Conservation (phyloP, 2,888 invertebrate species). For the Glyphotaelius pellucidus region DNA sequence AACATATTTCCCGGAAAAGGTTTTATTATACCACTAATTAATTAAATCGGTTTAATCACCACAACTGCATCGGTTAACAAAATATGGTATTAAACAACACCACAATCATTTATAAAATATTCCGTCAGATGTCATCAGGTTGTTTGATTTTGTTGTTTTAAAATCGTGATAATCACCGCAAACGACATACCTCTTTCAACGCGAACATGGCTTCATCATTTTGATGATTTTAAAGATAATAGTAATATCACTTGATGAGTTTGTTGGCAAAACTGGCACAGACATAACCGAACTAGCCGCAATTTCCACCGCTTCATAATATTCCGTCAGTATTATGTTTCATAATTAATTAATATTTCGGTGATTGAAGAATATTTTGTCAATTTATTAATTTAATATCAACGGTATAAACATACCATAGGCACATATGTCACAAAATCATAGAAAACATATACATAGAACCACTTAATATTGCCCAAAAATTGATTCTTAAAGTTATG, state of each 20-base stretch:
- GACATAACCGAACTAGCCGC: background rate
- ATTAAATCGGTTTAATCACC: background rate
- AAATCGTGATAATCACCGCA: background rate
- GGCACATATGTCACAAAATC: too few species aligned
- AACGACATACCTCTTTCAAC: background rate
- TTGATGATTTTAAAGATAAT: background rate
- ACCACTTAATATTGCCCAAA: too few species aligned
- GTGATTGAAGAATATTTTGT: background rate
- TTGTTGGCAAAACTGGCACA: background rate
- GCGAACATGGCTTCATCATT: background rate
- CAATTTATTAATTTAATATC: too few species aligned
- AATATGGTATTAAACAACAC: background rate
- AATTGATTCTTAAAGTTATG: too few species aligned
- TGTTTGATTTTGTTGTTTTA: background rate
- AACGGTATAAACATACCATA: too few species aligned
- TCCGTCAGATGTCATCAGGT: background rate
- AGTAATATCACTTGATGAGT: background rate
- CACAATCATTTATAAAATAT: background rate
- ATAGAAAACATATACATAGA: too few species aligned
- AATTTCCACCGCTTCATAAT: background rate
- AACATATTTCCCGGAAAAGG: background rate
- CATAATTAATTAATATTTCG: background rate
- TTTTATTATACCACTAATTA: background rate
- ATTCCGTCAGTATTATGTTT: background rate
- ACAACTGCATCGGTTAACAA: background rate